Evolutionary conservation across 2,888 invertebrate species (phyloP), one percentile per base, ranked within the genome.

Genomic region (Myopa testacea): DNA sequence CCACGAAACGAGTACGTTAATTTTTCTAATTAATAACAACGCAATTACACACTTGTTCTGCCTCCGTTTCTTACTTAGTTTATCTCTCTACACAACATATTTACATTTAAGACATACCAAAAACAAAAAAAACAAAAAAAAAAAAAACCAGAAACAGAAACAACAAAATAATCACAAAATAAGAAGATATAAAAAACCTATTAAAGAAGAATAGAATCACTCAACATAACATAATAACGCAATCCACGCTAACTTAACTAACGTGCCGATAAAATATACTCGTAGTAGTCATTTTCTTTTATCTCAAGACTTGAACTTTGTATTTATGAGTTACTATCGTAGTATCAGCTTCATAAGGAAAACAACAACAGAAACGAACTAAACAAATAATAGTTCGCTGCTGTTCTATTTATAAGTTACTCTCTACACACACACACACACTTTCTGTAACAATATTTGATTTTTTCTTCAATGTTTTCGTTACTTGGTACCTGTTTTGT

Each of bases 1-100:
- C 16, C 52, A 26, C 63, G 1, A 16, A 40, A 34, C 5, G 16
- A 8, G 55, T n/a, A 16, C 55, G 37, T 37, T 65, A 65, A 74
- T 74, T 76, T 55, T 70, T 62, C 80, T 86, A 86, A 85, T 85
- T 85, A 85, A 84, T 86, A 81, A 85, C 85, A 85, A 85, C 84
- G 83, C 83, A 86, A 86, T 85, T 85, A 85, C 85, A 85, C 83
- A 85, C 80, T 83, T 83, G 71, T 65, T 65, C 37, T 74, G 75
- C 40, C 74, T 65, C 45, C 60, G 75, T 75, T 58, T 68, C 26
- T 19, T 19, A 50, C 55, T 37, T 26, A 26, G 14, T 58, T 75
- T 75, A 68, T 75, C 68, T 75, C 5, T 63, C 34, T 37, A 26
- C 12, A 10, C 26, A 63, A 26, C 63, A 65, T 34, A 26, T 19